A percentile compares a stretch with the other conserved stretches of the same genome.
These are phyloP conservation scores for Rhopalosiphum maidis DNA, from an alignment of 1,140 invertebrate genomes.

Conservation along the genomic window DNA sequence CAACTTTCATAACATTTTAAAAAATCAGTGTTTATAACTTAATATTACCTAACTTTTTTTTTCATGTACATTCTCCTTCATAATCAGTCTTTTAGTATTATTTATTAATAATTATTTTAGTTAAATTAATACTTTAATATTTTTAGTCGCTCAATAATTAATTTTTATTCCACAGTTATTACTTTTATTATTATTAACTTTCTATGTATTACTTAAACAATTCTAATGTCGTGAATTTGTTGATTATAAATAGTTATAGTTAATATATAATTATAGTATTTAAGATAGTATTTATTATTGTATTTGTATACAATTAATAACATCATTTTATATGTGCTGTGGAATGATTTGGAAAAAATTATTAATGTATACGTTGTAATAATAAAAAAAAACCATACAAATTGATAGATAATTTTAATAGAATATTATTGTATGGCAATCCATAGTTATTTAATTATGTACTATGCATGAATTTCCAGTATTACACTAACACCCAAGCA, in stretches of 20 bases:
- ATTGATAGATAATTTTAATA: not conserved
- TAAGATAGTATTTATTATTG: not conserved
- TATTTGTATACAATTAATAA: slow-evolving; percentile 12
- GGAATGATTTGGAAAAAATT: not conserved
- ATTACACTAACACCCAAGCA: not conserved
- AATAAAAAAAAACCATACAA: not conserved
- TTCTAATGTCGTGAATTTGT: not conserved
- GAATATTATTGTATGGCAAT: not conserved
- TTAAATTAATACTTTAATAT: not conserved
- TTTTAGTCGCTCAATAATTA: not conserved
- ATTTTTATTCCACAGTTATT: not conserved
- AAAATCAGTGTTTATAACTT: not conserved
- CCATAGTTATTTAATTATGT: not conserved
- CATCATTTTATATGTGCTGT: not conserved
- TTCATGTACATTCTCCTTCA: not conserved
- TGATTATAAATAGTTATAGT: not conserved
- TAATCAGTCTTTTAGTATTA: not conserved
- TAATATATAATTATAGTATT: slow-evolving; percentile 13
- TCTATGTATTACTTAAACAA: not conserved
- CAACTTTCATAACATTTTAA: not conserved
- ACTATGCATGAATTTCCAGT: not conserved
- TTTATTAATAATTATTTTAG: not conserved
- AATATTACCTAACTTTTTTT: not conserved
- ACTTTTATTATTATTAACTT: not conserved
- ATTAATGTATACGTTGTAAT: not conserved